Evolutionary conservation across 2,113 vertebrate species (phyloP).

Genomic region (Anarhynchus alexandrinus): DNA sequence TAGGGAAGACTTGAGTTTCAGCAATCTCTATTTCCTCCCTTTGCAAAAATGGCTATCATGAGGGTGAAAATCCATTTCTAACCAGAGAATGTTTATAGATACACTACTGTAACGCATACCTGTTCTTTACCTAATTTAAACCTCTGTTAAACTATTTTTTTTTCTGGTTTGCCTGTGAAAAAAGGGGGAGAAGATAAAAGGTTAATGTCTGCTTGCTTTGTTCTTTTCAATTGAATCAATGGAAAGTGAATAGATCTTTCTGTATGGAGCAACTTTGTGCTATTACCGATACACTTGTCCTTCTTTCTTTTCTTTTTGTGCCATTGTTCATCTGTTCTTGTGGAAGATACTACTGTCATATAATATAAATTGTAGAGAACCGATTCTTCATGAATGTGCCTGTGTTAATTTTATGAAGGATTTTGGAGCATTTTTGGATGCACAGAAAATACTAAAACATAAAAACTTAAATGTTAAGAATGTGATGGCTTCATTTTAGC

Average conservation of each 20-base stretch:
- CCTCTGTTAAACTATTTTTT: background rate
- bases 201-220: background rate
- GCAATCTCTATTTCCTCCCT: background rate
- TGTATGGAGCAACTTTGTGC: background rate
- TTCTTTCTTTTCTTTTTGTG: background rate
- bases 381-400: background rate
- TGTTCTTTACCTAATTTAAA: background rate
- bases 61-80: background rate
- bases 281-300: background rate
- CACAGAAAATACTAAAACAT: background rate
- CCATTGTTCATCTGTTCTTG: background rate
- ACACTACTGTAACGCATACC: background rate
- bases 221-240: background rate
- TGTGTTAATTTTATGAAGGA: background rate
- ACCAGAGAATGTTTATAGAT: background rate
- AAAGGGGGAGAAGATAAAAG: background rate
- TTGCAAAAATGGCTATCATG: background rate
- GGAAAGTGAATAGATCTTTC: background rate
- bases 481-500: background rate
- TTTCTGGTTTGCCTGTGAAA: background rate
- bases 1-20: background rate
- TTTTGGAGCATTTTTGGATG: background rate
- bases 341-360: background rate
- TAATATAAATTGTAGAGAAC: background rate
- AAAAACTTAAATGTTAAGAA: background rate